Percentiles rank a stretch among this genome's conserved stretches.
Evolutionary conservation across 2,113 vertebrate species (phyloP).

Genomic region (Echinops telfairi): DNA sequence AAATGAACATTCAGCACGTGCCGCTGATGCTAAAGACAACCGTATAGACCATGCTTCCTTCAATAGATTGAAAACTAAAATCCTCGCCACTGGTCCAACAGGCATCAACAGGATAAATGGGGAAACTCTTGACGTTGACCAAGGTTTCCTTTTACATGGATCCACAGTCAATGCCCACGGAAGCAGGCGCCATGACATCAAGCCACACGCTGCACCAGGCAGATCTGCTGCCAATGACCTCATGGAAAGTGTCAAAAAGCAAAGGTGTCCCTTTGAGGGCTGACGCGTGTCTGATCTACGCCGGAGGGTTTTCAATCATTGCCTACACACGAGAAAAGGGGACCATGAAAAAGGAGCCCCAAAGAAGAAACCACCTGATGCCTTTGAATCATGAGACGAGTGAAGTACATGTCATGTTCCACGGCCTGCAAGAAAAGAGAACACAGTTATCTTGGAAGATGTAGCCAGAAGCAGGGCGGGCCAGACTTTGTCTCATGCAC

Average conservation of each 20-base stretch:
- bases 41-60: neutral
- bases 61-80: neutral
- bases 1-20: neutral
- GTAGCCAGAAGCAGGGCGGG: neutral
- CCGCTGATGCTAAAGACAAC: neutral
- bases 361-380: neutral
- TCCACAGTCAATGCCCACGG: neutral
- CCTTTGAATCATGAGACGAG: neutral
- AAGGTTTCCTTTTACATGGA: neutral
- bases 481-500: neutral
- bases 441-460: neutral
- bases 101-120: neutral
- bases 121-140: neutral
- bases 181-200: neutral
- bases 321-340: neutral
- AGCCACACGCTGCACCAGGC: neutral
- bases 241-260: neutral
- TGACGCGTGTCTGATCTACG: neutral
- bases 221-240: neutral
- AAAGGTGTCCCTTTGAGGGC: neutral
- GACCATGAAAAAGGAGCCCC: neutral
- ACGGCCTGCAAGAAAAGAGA: neutral
- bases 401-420: neutral
- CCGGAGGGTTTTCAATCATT: neutral
- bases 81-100: neutral